Evolutionary conservation across 2,888 invertebrate genomes (phyloP).

Genomic region (Tetrapedia diversipes): DNA sequence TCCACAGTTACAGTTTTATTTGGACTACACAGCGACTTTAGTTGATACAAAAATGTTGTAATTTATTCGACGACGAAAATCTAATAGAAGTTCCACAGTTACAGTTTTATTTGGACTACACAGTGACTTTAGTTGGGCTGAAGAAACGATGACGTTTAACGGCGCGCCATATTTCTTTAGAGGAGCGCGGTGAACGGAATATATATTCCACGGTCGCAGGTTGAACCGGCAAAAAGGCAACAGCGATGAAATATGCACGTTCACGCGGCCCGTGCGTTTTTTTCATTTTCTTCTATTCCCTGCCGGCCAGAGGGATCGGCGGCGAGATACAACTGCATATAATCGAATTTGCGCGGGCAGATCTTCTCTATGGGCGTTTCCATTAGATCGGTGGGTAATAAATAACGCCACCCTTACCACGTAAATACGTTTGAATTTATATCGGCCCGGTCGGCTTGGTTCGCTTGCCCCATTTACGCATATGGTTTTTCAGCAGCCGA

Average conservation of each 20-base stretch:
- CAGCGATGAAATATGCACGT: conserved; percentile 48
- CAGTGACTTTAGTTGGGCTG: neutral
- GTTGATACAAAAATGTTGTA: no score
- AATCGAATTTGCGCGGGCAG: conserved; percentile 68
- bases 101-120: neutral
- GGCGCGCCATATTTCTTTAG: neutral
- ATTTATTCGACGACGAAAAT: no score
- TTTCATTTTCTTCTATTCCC: conserved; percentile 58
- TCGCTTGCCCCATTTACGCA: conserved; percentile 77
- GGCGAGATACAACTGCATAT: conserved; percentile 62
- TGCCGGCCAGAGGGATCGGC: conserved; percentile 44
- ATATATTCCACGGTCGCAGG: conserved; percentile 20
- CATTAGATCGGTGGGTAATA: conserved; percentile 70
- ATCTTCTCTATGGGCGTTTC: conserved; percentile 66
- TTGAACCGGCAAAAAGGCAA: conserved; percentile 18
- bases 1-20: no score
- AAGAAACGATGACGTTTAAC: conserved; percentile 21
- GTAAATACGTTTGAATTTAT: conserved; percentile 73
- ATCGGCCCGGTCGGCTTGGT: conserved; percentile 58
- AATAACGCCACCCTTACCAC: conserved; percentile 71
- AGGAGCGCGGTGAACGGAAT: conserved; percentile 8
- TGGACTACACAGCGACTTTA: neutral
- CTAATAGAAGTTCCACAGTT: no score
- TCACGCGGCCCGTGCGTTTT: conserved; percentile 42
- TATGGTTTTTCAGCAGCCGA: conserved; percentile 71